Evolutionary conservation across 2,797 vertebrate species (phyloP).

Genomic region (Dendrocincla fuliginosa): DNA sequence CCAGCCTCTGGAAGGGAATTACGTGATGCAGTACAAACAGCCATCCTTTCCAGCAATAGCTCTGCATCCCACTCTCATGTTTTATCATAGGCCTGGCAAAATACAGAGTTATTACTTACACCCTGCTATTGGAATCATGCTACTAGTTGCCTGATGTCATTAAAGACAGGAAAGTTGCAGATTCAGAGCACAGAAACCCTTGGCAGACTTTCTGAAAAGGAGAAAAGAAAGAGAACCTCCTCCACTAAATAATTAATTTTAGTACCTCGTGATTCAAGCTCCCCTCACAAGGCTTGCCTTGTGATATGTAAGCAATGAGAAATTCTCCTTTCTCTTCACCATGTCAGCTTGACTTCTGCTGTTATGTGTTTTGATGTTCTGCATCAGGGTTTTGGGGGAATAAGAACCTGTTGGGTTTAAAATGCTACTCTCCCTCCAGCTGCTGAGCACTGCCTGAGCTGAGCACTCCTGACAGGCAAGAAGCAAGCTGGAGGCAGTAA

Average conservation of each 20-base stretch:
- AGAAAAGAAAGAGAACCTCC: background rate
- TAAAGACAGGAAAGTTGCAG: background rate
- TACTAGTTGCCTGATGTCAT: background rate
- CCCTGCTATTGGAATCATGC: background rate
- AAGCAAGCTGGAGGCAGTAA: background rate
- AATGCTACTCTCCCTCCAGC: background rate
- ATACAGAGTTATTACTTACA: background rate
- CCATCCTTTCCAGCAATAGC: background rate
- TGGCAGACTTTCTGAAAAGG: background rate
- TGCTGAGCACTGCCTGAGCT: background rate
- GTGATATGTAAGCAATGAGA: background rate
- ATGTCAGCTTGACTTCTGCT: background rate
- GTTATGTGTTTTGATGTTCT: background rate
- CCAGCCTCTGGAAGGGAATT: slow-evolving; percentile 4
- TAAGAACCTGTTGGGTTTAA: background rate
- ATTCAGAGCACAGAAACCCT: background rate
- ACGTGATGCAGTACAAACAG: background rate
- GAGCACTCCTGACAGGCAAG: background rate
- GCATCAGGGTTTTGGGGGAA: background rate
- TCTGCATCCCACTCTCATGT: background rate
- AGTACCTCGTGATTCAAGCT: background rate
- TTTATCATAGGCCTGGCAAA: background rate
- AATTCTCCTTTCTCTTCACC: background rate
- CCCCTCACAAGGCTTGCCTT: background rate
- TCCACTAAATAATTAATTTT: background rate